A percentile compares a stretch with the other conserved stretches of the same genome.
Evolutionary conservation across 2,113 vertebrate genomes (phyloP).

Genomic region (Toxotes jaculatrix): DNA sequence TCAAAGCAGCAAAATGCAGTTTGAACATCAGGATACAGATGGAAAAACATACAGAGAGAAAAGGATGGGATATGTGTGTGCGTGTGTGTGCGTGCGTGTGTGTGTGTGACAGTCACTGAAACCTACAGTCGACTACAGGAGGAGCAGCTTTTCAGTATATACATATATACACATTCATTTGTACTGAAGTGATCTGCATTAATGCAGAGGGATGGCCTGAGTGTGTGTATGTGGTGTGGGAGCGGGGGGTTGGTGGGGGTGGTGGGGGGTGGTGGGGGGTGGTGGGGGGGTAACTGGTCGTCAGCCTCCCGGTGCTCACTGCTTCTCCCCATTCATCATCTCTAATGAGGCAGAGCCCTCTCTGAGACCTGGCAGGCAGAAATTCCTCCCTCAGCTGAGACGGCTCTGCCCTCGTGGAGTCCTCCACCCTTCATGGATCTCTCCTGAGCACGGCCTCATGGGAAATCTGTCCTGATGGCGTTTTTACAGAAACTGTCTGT

Average conservation of each 20-base stretch:
- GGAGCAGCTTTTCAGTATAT: no score
- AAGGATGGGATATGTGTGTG: no score
- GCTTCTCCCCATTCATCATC: conserved; percentile 54
- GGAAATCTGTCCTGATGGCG: conserved; percentile 32
- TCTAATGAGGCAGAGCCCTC: conserved; percentile 48
- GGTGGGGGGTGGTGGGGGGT: neutral
- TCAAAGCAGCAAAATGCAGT: no score
- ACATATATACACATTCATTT: no score
- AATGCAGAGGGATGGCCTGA: neutral
- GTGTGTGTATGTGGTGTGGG: neutral
- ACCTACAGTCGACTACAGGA: no score
- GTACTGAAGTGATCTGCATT: no score
- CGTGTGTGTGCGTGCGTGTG: no score
- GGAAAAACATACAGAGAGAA: no score
- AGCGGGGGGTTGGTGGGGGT: no score
- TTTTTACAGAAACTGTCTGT: neutral
- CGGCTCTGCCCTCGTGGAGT: neutral
- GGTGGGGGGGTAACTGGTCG: neutral
- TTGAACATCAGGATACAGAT: no score
- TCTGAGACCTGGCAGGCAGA: conserved; percentile 20
- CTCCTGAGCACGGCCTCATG: conserved; percentile 15
- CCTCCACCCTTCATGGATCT: conserved; percentile 21
- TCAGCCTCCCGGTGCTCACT: neutral
- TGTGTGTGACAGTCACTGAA: no score
- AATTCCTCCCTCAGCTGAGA: conserved; percentile 17